phyloP scores from a whole-genome alignment of 2,888 invertebrate genomes.

The Papilio protenor region DNA sequence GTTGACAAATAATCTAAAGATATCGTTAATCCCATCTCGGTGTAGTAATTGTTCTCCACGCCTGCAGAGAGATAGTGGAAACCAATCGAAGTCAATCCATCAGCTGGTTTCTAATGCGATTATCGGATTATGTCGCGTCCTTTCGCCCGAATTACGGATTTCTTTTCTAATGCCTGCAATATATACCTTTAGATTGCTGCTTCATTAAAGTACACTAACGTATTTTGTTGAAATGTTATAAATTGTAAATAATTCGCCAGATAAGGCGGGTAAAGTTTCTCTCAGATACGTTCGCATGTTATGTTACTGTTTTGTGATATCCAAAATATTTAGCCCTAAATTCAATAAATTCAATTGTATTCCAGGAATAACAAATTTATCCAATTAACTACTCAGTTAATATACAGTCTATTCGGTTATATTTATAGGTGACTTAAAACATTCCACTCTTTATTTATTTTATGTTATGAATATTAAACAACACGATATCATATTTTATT shows the following conservation, averaged over 20 bases:
- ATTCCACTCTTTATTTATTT: too few relatives aligned
- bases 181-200: background rate
- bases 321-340: background rate
- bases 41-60: slow-evolving; percentile 42
- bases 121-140: slow-evolving; percentile 32
- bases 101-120: slow-evolving; percentile 30
- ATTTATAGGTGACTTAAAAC: too few relatives aligned
- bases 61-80: slow-evolving; percentile 23
- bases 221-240: background rate
- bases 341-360: too few relatives aligned
- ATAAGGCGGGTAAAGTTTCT: background rate
- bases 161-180: slow-evolving; percentile 12
- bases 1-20: background rate
- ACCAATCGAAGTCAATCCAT: slow-evolving; percentile 34
- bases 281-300: background rate
- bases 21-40: slow-evolving; percentile 11
- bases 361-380: too few relatives aligned
- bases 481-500: background rate
- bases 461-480: too few relatives aligned
- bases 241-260: background rate
- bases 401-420: too few relatives aligned
- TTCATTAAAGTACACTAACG: background rate
- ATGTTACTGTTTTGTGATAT: background rate
- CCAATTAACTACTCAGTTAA: too few relatives aligned
- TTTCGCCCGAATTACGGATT: slow-evolving; percentile 20